phyloP scores from a whole-genome alignment of 2,113 vertebrate species.

The Pyxicephalus adspersus region DNA sequence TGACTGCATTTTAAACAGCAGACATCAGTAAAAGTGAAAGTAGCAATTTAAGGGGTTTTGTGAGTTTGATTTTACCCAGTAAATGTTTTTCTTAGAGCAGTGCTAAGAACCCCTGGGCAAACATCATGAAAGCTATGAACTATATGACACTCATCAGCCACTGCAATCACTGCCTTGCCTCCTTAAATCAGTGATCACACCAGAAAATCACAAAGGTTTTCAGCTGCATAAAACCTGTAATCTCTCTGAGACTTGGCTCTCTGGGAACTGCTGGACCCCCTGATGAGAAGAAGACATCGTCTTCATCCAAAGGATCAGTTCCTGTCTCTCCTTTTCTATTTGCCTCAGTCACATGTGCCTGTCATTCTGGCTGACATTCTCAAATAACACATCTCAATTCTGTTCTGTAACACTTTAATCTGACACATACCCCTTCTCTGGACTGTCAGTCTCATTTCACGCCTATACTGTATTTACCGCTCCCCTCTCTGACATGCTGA shows the following conservation, averaged over 20 bases:
- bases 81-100: too few relatives aligned
- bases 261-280: not conserved
- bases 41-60: too few relatives aligned
- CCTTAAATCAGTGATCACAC: not conserved
- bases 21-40: too few relatives aligned
- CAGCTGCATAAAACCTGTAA: not conserved
- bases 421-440: slow-evolving; percentile 23
- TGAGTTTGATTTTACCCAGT: too few relatives aligned
- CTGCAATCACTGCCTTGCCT: too few relatives aligned
- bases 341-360: not conserved
- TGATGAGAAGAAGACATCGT: not conserved
- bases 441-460: slow-evolving; percentile 6
- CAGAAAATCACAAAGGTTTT: not conserved
- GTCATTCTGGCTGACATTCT: slow-evolving; percentile 24
- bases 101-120: too few relatives aligned
- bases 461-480: not conserved
- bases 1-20: too few relatives aligned
- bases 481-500: not conserved
- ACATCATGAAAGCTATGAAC: too few relatives aligned
- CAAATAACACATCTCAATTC: slow-evolving; percentile 17
- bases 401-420: not conserved
- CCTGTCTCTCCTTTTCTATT: slow-evolving; percentile 11
- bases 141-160: too few relatives aligned
- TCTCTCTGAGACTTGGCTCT: not conserved
- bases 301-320: slow-evolving; percentile 5